Base-by-base conservation (phyloP, 2,888 invertebrate genomes). In the Cephus spinipes region DNA sequence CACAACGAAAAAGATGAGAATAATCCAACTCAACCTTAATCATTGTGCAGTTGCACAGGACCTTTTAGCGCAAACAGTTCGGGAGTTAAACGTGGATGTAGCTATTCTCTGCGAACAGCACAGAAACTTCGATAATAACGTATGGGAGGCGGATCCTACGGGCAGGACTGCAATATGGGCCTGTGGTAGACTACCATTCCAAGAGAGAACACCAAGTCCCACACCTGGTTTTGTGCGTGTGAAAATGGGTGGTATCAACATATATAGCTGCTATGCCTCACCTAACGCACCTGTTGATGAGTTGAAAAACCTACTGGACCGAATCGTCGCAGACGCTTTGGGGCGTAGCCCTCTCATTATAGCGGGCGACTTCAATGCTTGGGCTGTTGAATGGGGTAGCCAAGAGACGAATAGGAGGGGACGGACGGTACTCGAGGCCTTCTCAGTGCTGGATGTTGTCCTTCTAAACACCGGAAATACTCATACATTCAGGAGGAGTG, bases 321-420 rank as follows among this genome's bases (percentile, higher is more conserved):
- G 81, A 69, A 77, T 84, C 30, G 80, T 78, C 15, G 35, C 76
- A 36, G 83, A 82, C 69, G 80, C 82, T 12, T 76, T 55, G 71
- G 78, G 77, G 4, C 68, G 79, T 23, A 68, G 11, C 15, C 81
- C 77, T 0, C 79, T 82, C 15, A 78, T 80, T 15, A 82, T 84
- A n/a, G 83, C 83, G 15, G 85, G 82, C 0, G 83, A 82, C 73
- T 82, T 84, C 71, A 83, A 84, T 40, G 78, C 81, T 31, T 81
- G 81, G 82, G 83, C 82, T n/a, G 75, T 76, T 0, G 83, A 84
- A 35, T 82, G 83, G 85, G 83, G 83, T 34, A 82, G 81, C 79
- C 79, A 79, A 33, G 68, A 71, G 30, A 85, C 82, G 4, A 81
- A 82, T 68, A 68, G 23, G 11, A 75, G 83, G 40, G 82, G 83